Conservation (phyloP, 1,140 invertebrate genomes). For the Cyclina sinensis region DNA sequence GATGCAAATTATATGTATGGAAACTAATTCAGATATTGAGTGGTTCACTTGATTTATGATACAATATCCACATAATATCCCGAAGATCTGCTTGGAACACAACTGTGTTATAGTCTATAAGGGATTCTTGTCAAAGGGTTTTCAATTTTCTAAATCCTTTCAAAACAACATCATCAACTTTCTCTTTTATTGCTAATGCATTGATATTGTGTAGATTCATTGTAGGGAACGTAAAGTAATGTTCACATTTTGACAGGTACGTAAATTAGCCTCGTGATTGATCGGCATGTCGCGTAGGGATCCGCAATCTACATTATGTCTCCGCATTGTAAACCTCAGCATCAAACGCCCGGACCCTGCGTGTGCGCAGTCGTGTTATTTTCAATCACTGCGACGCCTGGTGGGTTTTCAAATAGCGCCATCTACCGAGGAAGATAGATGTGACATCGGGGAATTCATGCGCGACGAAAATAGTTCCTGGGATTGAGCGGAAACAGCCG, state of each 20-base stretch:
- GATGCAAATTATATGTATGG: constrained; percentile 39
- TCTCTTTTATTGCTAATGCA: constrained; percentile 57
- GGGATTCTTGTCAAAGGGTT: constrained; percentile 57
- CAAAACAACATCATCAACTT: constrained; percentile 52
- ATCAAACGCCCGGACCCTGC: constrained; percentile 57
- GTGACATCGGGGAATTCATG: constrained; percentile 62
- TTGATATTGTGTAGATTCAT: constrained; percentile 48
- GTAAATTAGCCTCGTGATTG: constrained; percentile 63
- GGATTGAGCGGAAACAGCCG: not conserved
- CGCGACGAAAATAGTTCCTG: constrained; percentile 58
- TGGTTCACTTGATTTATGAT: constrained; percentile 10
- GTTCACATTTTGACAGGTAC: constrained; percentile 63
- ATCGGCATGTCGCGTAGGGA: constrained; percentile 37
- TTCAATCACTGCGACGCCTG: constrained; percentile 59
- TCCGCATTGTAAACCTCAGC: constrained; percentile 59
- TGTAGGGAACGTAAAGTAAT: constrained; percentile 60
- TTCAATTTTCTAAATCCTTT: constrained; percentile 38
- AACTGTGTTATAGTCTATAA: constrained; percentile 46
- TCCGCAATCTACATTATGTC: constrained; percentile 62
- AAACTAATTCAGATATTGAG: constrained; percentile 10
- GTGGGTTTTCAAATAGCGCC: constrained; percentile 32
- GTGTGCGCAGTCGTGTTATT: constrained; percentile 51
- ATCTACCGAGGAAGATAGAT: constrained; percentile 59
- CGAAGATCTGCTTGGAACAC: constrained; percentile 19
- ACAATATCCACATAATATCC: constrained; percentile 25